Evolutionary conservation across 2,797 vertebrate species (phyloP), one percentile per base, ranked within the genome.

Genomic region (Acropternis orthonyx): DNA sequence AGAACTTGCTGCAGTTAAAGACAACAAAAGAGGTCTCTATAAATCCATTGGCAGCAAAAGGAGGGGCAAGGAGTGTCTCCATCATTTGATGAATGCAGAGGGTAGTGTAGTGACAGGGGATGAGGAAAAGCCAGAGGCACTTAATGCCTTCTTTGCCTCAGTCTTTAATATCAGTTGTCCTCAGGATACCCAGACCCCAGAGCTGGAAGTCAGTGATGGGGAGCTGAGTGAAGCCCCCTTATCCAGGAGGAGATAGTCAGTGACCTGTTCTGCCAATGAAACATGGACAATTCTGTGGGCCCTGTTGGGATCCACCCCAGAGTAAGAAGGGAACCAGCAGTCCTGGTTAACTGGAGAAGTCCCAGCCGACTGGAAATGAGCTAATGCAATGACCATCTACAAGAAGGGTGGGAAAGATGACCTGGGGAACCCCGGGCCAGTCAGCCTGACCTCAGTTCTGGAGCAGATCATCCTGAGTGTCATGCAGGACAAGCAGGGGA

Each of bases 121-220:
- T 46, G n/a, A 46, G n/a, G 37, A 59, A 23, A 44, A 76, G 23
- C 23, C n/a, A 61, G 62, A 76, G 54, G 37, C 6, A 16, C 4
- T 44, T 37, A 44, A 61, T 28, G 19, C 16, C 39, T 76, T 11
- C 27, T 46, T 54, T 68, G 20, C 39, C 15, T 46, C 28, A 28
- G n/a, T 46, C 28, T 39, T 27, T 39, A 61, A 14, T 6, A 34
- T 46, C 39, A 17, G 23, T 1, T 54, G 24, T n/a, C 15, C n/a
- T 44, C 55, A 54, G 63, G 23, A 44, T 9, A 43, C 12, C 14
- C 62, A 67, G 14, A 17, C 8, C 37, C 9, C 34, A n/a, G 54
- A 48, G 49, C 15, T 12, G 14, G 46, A 20, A 58, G 15, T 19
- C 7, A 14, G 28, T 24, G n/a, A 46, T 0, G 0, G 6, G n/a